A percentile compares a stretch with the other conserved stretches of the same genome.
These are phyloP conservation scores for Atractosteus spatula DNA, from an alignment of 2,113 vertebrate species.

Conservation along the genomic window DNA sequence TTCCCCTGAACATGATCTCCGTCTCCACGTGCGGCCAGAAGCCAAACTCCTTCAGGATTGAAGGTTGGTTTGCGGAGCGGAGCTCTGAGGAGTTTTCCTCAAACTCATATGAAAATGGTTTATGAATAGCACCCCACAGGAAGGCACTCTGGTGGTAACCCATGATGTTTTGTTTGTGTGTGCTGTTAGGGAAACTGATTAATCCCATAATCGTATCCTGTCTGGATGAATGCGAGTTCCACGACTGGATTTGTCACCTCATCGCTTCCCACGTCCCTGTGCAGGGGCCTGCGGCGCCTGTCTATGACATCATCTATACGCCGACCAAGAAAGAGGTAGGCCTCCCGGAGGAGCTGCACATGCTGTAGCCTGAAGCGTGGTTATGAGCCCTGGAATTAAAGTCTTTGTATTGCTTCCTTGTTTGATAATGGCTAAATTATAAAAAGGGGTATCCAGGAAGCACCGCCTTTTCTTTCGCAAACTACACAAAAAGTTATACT, in stretches of 20 bases:
- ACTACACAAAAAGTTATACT: no score
- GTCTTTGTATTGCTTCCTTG: no score
- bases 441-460: no score
- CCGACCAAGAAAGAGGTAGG: constrained; percentile 45
- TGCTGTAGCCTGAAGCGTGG: no score
- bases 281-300: constrained; percentile 59
- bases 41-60: constrained; percentile 83
- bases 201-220: constrained; percentile 74
- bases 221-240: constrained; percentile 56
- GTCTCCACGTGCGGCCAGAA: constrained; percentile 83
- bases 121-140: no score
- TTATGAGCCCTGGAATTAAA: no score
- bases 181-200: constrained; percentile 65
- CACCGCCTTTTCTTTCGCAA: no score
- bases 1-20: constrained; percentile 83
- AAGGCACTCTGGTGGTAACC: no score
- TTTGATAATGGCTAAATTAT: no score
- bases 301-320: constrained; percentile 74
- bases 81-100: neutral
- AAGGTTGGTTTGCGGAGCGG: constrained; percentile 68
- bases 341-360: neutral
- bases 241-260: constrained; percentile 69
- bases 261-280: constrained; percentile 62
- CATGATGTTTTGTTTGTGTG: constrained; percentile 14
- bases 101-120: neutral